Percentiles rank a stretch among this genome's conserved stretches.
Conservation (phyloP, 2,888 invertebrate species). For the Melangyna quadrimaculata region DNA sequence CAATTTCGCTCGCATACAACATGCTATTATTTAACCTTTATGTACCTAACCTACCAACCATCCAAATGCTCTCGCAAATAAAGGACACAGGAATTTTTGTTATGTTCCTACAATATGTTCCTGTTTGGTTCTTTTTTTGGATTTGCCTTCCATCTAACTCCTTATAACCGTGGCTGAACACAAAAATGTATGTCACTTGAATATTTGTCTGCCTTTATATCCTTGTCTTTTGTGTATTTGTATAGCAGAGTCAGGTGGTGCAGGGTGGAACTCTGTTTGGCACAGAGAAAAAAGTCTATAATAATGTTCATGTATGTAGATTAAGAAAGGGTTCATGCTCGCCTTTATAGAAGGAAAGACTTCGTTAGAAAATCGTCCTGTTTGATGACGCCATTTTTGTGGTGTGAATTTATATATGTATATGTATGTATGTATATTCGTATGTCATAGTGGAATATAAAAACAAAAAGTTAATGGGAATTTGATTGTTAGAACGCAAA, state of each 20-base stretch:
- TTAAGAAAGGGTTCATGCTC: not conserved
- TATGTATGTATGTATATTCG: no score
- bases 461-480: slow-evolving; percentile 14
- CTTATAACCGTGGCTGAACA: not conserved
- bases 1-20: not conserved
- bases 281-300: not conserved
- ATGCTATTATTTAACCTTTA: not conserved
- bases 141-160: not conserved
- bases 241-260: slow-evolving; percentile 33
- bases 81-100: slow-evolving; percentile 25
- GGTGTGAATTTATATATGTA: not conserved
- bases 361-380: slow-evolving; percentile 2
- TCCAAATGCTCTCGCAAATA: slow-evolving; percentile 4
- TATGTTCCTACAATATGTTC: slow-evolving; percentile 16
- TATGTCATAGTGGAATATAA: not conserved
- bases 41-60: not conserved
- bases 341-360: not conserved
- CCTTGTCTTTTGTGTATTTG: slow-evolving; percentile 20
- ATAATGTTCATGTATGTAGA: not conserved
- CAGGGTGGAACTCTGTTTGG: not conserved
- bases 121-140: not conserved
- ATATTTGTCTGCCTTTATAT: slow-evolving; percentile 33
- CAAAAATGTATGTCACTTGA: slow-evolving; percentile 29
- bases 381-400: slow-evolving; percentile 10
- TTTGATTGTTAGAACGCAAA: slow-evolving; percentile 2